Percentiles rank a stretch among this genome's conserved stretches.
Conservation (phyloP, 2,888 invertebrate genomes). For the Drosophila ezoana region DNA sequence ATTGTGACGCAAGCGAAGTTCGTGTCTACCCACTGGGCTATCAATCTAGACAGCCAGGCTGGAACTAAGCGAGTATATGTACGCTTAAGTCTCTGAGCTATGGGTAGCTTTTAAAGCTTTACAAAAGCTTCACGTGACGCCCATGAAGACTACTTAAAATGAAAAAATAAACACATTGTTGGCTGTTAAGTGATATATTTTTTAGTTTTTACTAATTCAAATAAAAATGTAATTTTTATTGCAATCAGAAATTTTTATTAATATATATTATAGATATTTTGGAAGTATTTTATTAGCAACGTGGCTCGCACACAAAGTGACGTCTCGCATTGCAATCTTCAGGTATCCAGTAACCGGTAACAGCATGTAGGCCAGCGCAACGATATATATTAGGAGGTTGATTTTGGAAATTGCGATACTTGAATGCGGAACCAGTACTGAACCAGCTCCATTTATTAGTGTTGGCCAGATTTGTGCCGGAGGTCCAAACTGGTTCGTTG, state of each 20-base stretch:
- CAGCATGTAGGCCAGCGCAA: constrained; percentile 15
- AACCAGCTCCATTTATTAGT: constrained; percentile 24
- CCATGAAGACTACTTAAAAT: too few relatives aligned
- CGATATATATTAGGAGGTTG: not conserved
- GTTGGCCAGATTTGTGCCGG: constrained; percentile 30
- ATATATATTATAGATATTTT: not conserved
- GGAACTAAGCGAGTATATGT: too few relatives aligned
- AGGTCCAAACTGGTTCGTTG: constrained; percentile 27
- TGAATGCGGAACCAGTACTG: not conserved
- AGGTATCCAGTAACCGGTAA: constrained; percentile 10
- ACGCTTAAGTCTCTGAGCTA: too few relatives aligned
- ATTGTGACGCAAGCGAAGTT: too few relatives aligned
- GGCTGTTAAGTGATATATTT: too few relatives aligned
- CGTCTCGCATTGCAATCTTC: constrained; percentile 24
- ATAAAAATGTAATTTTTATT: not conserved
- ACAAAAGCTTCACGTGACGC: too few relatives aligned
- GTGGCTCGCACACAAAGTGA: constrained; percentile 31
- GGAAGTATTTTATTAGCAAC: constrained; percentile 3
- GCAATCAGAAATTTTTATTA: constrained; percentile 25
- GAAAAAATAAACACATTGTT: too few relatives aligned
- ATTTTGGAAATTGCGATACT: constrained; percentile 8
- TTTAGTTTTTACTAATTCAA: too few relatives aligned
- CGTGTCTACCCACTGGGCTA: too few relatives aligned
- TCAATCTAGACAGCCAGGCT: too few relatives aligned
- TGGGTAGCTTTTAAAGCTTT: too few relatives aligned